phyloP scores from a whole-genome alignment of 1,140 invertebrate genomes.

The Lasioglossum baleicum region DNA sequence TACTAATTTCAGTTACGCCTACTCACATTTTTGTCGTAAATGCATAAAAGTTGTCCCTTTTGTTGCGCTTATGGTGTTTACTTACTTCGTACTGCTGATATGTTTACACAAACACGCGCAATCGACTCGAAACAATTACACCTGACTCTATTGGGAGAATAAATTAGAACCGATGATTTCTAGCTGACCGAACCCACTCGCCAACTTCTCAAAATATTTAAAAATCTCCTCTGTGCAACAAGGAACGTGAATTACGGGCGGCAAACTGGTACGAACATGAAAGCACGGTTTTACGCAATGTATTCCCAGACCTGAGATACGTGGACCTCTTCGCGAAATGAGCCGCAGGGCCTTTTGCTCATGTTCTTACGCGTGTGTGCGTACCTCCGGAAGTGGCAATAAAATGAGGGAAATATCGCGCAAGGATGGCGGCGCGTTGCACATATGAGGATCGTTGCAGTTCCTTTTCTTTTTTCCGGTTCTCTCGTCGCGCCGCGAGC shows the following conservation, averaged over 20 bases:
- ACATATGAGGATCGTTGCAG: slow-evolving; percentile 14
- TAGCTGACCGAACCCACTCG: no score
- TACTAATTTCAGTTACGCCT: no score
- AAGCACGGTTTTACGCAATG: neutral
- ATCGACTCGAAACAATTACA: no score
- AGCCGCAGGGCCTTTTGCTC: neutral
- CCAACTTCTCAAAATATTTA: no score
- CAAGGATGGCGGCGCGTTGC: neutral
- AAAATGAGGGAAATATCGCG: slow-evolving; percentile 26
- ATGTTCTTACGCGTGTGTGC: slow-evolving; percentile 12
- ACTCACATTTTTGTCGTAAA: no score
- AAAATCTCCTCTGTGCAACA: neutral
- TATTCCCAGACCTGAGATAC: neutral
- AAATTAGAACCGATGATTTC: no score
- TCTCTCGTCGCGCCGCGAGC: neutral
- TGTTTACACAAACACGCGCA: no score
- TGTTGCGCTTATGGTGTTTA: no score
- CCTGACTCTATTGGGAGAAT: no score
- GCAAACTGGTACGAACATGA: neutral
- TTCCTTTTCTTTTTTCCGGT: neutral
- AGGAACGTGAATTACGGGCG: neutral
- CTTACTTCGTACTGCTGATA: no score
- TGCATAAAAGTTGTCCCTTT: no score
- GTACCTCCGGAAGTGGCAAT: slow-evolving; percentile 28
- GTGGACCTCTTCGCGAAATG: neutral